These are phyloP conservation scores for Pachyseris speciosa DNA, from an alignment of 64 coral and sea anemone species.

Conservation along the genomic window DNA sequence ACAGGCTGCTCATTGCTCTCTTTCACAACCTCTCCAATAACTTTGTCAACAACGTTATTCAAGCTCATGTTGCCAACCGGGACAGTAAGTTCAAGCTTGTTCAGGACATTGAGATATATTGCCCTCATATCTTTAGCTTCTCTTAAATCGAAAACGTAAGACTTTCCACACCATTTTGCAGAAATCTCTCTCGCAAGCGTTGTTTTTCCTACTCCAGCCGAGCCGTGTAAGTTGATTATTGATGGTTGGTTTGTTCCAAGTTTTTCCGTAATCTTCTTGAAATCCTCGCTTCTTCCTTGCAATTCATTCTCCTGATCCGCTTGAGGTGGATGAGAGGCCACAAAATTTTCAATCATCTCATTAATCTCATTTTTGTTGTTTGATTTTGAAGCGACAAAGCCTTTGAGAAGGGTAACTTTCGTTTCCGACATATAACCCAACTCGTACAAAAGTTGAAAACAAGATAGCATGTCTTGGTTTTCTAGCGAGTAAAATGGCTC, in stretches of 20 bases:
- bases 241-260: no score
- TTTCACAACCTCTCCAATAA: background rate
- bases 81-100: background rate
- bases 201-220: no score
- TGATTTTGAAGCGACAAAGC: background rate
- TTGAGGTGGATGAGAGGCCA: background rate
- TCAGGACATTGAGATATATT: background rate
- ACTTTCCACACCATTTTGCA: no score
- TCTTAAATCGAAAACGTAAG: no score
- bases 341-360: background rate
- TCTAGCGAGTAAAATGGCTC: background rate
- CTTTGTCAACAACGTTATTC: background rate
- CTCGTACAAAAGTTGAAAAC: background rate
- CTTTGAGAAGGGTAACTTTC: background rate
- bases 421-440: background rate
- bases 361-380: no score
- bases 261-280: no score
- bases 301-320: background rate
- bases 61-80: background rate
- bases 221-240: no score
- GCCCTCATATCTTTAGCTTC: constrained; percentile 10
- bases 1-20: background rate
- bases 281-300: no score
- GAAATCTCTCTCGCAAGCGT: no score
- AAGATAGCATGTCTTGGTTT: background rate